Evolutionary conservation across 2,888 invertebrate genomes (phyloP).

Genomic region (Zele albiditarsus): DNA sequence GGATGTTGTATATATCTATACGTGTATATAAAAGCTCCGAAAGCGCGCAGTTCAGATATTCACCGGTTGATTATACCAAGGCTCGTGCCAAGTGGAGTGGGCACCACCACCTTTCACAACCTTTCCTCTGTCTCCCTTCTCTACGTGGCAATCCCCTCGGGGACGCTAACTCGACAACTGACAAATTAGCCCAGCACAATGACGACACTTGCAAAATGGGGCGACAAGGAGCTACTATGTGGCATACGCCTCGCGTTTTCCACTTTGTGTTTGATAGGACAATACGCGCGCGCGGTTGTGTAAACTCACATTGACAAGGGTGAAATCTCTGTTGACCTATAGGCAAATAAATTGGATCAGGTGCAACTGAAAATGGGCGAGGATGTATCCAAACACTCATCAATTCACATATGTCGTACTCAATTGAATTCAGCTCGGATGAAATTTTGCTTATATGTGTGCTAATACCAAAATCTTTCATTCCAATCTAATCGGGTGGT

Average conservation of each 20-base stretch:
- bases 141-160: conserved; percentile 65
- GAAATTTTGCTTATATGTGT: background rate
- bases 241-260: conserved; percentile 30
- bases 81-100: conserved; percentile 54
- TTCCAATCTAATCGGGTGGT: too few relatives aligned
- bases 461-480: too few relatives aligned
- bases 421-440: background rate
- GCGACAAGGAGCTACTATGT: conserved; percentile 62
- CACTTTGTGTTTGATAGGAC: conserved; percentile 61
- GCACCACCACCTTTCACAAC: background rate
- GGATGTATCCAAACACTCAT: background rate
- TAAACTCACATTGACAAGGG: conserved; percentile 8
- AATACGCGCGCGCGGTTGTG: conserved; percentile 19
- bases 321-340: conserved; percentile 16
- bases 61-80: conserved; percentile 70
- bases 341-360: conserved; percentile 32
- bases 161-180: conserved; percentile 73
- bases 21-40: conserved; percentile 54
- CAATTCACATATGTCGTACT: conserved; percentile 11
- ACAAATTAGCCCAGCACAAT: conserved; percentile 72
- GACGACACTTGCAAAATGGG: conserved; percentile 74
- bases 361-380: background rate
- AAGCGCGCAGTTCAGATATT: conserved; percentile 69
- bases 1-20: conserved; percentile 35
- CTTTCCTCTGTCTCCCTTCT: conserved; percentile 48